phyloP scores from a whole-genome alignment of 2,888 invertebrate genomes.

The Cataglyphis cursor region DNA sequence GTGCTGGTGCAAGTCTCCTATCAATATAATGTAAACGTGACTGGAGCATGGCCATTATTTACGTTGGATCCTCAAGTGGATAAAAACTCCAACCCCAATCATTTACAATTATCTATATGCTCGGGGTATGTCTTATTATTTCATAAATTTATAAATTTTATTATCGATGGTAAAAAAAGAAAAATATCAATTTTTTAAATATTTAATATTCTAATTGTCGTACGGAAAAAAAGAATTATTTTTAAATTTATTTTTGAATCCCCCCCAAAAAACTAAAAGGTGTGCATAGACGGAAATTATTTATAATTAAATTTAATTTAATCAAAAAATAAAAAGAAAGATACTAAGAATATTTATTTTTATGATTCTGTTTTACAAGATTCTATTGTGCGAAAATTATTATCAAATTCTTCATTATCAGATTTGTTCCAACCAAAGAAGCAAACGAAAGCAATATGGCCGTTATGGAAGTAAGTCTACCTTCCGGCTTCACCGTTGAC shows the following conservation, averaged over 20 bases:
- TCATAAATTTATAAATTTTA: not conserved
- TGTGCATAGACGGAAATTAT: not conserved
- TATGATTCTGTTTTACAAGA: not conserved
- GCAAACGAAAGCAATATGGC: conserved; percentile 95
- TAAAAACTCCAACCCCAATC: conserved; percentile 92
- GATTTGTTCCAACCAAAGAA: conserved; percentile 90
- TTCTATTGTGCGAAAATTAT: not conserved
- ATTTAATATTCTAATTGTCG: not conserved
- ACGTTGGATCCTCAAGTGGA: conserved; percentile 95
- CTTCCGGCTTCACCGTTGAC: conserved; percentile 96
- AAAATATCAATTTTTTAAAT: not conserved
- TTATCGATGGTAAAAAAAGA: not conserved
- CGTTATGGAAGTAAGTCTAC: conserved; percentile 95
- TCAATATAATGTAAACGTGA: conserved; percentile 94
- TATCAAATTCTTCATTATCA: conserved; percentile 78
- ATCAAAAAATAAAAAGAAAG: not conserved
- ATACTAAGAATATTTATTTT: not conserved
- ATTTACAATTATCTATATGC: conserved; percentile 94
- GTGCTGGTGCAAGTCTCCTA: conserved; percentile 93
- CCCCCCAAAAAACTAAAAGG: not conserved
- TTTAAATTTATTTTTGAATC: not conserved
- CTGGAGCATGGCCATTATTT: conserved; percentile 95
- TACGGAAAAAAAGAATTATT: not conserved
- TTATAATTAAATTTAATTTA: conserved; percentile 2
- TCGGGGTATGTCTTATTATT: conserved; percentile 88